Percentiles rank a stretch among this genome's conserved stretches.
phyloP scores from a whole-genome alignment of 2,888 invertebrate genomes.

The Lymantria dispar region DNA sequence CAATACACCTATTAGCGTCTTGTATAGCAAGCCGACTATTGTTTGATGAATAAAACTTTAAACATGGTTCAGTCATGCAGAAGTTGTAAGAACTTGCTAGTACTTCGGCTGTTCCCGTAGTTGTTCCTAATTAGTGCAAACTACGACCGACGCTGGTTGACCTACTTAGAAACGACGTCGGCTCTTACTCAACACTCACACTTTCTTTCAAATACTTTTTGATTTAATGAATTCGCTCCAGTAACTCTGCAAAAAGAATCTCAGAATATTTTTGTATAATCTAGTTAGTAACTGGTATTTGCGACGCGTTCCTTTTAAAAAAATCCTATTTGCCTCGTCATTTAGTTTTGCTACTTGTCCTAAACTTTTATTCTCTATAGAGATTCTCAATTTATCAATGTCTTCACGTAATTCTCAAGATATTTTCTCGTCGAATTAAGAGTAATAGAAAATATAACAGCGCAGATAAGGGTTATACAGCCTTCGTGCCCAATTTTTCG shows the following conservation, averaged over 20 bases:
- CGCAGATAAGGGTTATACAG: no score
- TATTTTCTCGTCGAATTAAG: background rate
- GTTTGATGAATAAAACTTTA: conserved; percentile 12
- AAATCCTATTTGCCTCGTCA: background rate
- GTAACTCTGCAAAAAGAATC: conserved; percentile 18
- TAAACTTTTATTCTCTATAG: background rate
- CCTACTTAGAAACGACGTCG: conserved; percentile 48
- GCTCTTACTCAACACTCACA: conserved; percentile 27
- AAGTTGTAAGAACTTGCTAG: conserved; percentile 37
- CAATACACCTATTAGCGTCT: background rate
- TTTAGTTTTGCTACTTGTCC: background rate
- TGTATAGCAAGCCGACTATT: background rate
- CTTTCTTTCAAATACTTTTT: conserved; percentile 45
- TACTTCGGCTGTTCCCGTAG: conserved; percentile 32
- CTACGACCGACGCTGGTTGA: conserved; percentile 48
- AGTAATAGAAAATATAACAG: no score
- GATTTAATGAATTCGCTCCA: conserved; percentile 39
- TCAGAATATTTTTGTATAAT: background rate
- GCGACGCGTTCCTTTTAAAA: no score
- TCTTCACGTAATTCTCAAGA: conserved; percentile 2
- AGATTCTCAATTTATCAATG: conserved; percentile 14
- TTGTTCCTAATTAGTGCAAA: conserved; percentile 50
- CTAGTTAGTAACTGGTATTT: no score
- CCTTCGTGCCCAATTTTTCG: no score
- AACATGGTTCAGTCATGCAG: conserved; percentile 29